Evolutionary conservation across 64 coral and sea anemone genomes (phyloP).

Genomic region (Exaiptasia diaphana): DNA sequence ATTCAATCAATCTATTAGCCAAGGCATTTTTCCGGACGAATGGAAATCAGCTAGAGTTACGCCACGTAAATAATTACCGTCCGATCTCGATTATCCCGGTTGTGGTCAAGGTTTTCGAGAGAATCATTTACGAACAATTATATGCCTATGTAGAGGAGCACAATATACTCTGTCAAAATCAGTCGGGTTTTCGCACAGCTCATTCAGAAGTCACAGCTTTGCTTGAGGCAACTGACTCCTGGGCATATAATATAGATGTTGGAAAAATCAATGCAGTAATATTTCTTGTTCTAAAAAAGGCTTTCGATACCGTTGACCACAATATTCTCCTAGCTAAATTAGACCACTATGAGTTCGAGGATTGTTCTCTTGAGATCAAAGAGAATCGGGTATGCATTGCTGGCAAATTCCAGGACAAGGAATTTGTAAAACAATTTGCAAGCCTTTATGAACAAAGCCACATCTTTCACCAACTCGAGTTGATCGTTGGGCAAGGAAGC

Average conservation of each 20-base stretch:
- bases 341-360: too few species aligned
- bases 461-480: too few species aligned
- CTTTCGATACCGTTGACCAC: too few species aligned
- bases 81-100: slow-evolving; percentile 22
- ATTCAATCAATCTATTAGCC: neutral
- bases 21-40: slow-evolving; percentile 12
- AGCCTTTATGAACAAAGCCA: too few species aligned
- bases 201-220: slow-evolving; percentile 33
- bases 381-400: too few species aligned
- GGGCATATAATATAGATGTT: slow-evolving; percentile 47
- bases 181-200: slow-evolving; percentile 2
- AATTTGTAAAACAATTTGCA: too few species aligned
- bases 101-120: neutral
- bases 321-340: too few species aligned
- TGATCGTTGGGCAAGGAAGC: too few species aligned
- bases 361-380: too few species aligned
- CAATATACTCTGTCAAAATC: slow-evolving; percentile 38
- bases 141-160: slow-evolving; percentile 49
- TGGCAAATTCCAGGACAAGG: too few species aligned
- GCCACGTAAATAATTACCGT: slow-evolving; percentile 15
- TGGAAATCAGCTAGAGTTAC: slow-evolving; percentile 35
- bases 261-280: slow-evolving; percentile 44
- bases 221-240: slow-evolving; percentile 28
- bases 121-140: slow-evolving; percentile 41
- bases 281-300: slow-evolving; percentile 6